These are phyloP conservation scores for Sinocyclocheilus anophthalmus DNA, from an alignment of 2,113 vertebrate genomes.

Conservation along the genomic window DNA sequence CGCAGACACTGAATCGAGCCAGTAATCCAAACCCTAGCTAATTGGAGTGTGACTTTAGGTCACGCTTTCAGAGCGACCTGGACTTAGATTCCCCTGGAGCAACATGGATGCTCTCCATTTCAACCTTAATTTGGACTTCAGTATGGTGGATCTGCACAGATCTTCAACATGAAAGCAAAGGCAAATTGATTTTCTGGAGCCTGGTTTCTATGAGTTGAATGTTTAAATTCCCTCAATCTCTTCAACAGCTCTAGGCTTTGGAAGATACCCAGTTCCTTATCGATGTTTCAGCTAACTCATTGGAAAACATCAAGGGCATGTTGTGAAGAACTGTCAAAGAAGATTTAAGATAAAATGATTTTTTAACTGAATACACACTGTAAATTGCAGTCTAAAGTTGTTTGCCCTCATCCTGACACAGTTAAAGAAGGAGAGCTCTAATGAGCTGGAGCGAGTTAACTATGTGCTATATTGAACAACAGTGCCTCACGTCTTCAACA, in stretches of 20 bases:
- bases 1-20: neutral
- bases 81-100: constrained; percentile 33
- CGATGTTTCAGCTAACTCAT: constrained; percentile 1
- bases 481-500: constrained; percentile 13
- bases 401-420: constrained; percentile 24
- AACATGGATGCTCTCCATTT: constrained; percentile 38
- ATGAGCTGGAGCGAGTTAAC: neutral
- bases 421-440: constrained; percentile 28
- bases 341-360: constrained; percentile 33
- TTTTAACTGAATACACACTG: constrained; percentile 1
- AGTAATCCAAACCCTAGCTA: constrained; percentile 36
- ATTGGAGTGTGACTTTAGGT: constrained; percentile 45
- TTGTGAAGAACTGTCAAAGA: constrained; percentile 34
- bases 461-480: constrained; percentile 24
- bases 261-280: constrained; percentile 40
- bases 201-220: constrained; percentile 54
- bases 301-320: constrained; percentile 31
- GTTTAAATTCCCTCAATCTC: constrained; percentile 43
- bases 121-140: constrained; percentile 49
- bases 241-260: constrained; percentile 40
- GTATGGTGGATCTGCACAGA: constrained; percentile 46
- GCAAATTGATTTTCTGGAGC: constrained; percentile 53
- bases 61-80: constrained; percentile 34
- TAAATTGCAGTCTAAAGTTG: constrained; percentile 5
- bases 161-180: constrained; percentile 52